Percentiles rank a stretch among this genome's conserved stretches.
Evolutionary conservation across 1,140 invertebrate species (phyloP).

Genomic region (Lordiphosa stackelbergi): DNA sequence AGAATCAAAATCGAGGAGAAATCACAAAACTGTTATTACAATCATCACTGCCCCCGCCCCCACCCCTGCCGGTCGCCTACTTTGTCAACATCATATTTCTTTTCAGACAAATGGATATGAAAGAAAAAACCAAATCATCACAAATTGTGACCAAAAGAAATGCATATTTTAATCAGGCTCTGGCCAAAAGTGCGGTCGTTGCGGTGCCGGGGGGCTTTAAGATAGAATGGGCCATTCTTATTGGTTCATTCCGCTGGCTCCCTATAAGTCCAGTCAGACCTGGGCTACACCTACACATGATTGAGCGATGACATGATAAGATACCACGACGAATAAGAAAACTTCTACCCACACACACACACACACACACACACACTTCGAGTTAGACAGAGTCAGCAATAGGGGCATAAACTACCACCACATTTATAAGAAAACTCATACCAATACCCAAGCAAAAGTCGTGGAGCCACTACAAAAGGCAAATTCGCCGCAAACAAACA

Average conservation of each 20-base stretch:
- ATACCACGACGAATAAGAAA: slow-evolving; percentile 63
- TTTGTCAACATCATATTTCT: slow-evolving; percentile 66
- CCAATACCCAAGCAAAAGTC: slow-evolving; percentile 26
- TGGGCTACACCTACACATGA: slow-evolving; percentile 39
- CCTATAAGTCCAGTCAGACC: slow-evolving; percentile 30
- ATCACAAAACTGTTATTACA: slow-evolving; percentile 65
- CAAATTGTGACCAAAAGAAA: slow-evolving; percentile 38
- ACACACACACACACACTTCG: slow-evolving; percentile 13
- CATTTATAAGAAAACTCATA: slow-evolving; percentile 63
- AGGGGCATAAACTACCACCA: slow-evolving; percentile 24
- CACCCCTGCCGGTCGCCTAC: slow-evolving; percentile 50
- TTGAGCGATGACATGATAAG: slow-evolving; percentile 42
- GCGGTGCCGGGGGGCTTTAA: slow-evolving; percentile 8
- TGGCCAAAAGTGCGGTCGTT: background rate
- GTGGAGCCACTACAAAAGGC: slow-evolving; percentile 45
- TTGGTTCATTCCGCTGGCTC: slow-evolving; percentile 37
- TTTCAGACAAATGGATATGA: slow-evolving; percentile 50
- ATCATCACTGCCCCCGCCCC: slow-evolving; percentile 43
- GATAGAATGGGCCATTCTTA: slow-evolving; percentile 31
- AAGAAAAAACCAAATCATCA: slow-evolving; percentile 23
- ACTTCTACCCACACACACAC: slow-evolving; percentile 25
- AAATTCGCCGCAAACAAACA: slow-evolving; percentile 57
- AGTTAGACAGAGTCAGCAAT: slow-evolving; percentile 32
- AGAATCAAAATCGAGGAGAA: slow-evolving; percentile 51
- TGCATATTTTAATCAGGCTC: slow-evolving; percentile 70